Percentiles rank a stretch among this genome's conserved stretches.
Conservation (phyloP, 2,888 invertebrate species). For the Xestia ashworthii region DNA sequence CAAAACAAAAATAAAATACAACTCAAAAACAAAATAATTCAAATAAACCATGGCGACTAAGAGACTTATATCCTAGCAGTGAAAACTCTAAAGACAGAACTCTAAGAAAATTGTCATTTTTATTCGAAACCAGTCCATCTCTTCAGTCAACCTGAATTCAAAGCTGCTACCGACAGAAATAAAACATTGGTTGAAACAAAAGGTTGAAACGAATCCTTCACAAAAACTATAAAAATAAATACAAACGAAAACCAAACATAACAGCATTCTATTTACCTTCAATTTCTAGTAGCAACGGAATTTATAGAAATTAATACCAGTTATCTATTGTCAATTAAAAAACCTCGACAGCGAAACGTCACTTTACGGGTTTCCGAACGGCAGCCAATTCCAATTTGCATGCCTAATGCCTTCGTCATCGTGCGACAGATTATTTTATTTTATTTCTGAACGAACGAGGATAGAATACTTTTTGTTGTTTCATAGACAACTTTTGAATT, state of each 20-base stretch:
- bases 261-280: neutral
- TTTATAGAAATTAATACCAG: constrained; percentile 37
- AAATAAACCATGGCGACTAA: no score
- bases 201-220: neutral
- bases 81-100: no score
- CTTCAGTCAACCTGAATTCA: no score
- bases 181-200: no score
- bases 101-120: neutral
- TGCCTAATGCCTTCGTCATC: constrained; percentile 65
- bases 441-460: constrained; percentile 59
- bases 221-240: constrained; percentile 6
- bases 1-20: no score
- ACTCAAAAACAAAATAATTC: no score
- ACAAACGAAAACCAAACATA: neutral
- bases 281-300: neutral
- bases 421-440: constrained; percentile 52
- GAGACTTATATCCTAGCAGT: no score
- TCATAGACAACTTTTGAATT: constrained; percentile 10
- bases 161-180: neutral
- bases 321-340: constrained; percentile 51
- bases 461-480: constrained; percentile 44
- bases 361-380: constrained; percentile 60
- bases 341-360: constrained; percentile 45
- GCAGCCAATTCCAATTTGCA: constrained; percentile 69
- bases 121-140: neutral